These are phyloP conservation scores for Eupithecia insigniata DNA, from an alignment of 2,888 invertebrate species.

Conservation along the genomic window DNA sequence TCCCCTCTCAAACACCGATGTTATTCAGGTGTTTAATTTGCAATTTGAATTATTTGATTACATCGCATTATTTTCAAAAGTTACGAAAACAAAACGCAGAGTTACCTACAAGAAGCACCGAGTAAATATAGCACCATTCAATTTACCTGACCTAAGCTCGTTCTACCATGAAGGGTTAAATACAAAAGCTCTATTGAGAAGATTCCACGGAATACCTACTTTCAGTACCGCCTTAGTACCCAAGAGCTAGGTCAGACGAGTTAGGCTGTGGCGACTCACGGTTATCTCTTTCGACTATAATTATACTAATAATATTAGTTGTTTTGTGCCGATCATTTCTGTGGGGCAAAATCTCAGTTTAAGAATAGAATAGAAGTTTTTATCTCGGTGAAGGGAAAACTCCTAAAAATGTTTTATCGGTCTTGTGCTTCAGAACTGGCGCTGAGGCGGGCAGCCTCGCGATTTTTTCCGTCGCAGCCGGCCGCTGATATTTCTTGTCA, in stretches of 20 bases:
- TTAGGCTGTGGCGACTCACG: constrained; percentile 43
- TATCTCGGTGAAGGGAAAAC: too few relatives aligned
- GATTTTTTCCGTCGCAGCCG: too few relatives aligned
- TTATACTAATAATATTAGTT: too few relatives aligned
- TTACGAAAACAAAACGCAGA: not conserved
- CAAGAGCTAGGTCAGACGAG: constrained; percentile 53
- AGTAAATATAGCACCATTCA: not conserved
- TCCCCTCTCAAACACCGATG: not conserved
- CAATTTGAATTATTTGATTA: not conserved
- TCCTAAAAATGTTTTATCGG: too few relatives aligned
- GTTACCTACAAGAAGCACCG: not conserved
- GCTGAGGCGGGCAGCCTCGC: too few relatives aligned
- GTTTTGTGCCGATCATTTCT: too few relatives aligned
- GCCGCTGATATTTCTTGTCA: too few relatives aligned
- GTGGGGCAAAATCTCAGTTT: too few relatives aligned
- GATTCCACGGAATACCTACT: constrained; percentile 50
- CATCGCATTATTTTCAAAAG: not conserved
- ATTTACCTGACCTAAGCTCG: not conserved
- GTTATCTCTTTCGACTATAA: constrained; percentile 22
- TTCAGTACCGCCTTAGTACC: constrained; percentile 43
- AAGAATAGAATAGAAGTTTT: too few relatives aligned
- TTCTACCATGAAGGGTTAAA: constrained; percentile 37
- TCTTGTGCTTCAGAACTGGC: too few relatives aligned
- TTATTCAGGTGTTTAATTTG: not conserved
- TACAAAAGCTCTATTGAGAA: constrained; percentile 43